These are phyloP conservation scores for Craniophora ligustri DNA, from an alignment of 2,888 invertebrate genomes.

Conservation along the genomic window DNA sequence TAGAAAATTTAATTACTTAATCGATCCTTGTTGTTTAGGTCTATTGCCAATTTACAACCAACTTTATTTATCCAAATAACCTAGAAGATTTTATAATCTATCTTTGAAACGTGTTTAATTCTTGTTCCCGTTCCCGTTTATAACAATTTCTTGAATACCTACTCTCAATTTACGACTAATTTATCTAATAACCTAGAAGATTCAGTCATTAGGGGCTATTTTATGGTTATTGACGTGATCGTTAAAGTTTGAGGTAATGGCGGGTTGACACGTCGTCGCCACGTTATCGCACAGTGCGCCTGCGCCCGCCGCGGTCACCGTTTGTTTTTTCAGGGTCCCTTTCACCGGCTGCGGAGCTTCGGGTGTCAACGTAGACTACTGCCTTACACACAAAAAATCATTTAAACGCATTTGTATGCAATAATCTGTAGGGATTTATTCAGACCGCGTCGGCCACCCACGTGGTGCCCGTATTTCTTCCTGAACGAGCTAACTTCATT, in stretches of 20 bases:
- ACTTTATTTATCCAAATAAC: too few species aligned
- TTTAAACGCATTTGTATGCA: slow-evolving; percentile 79
- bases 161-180: slow-evolving; percentile 14
- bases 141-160: not conserved
- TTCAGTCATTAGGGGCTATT: slow-evolving; percentile 46
- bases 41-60: too few species aligned
- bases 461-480: slow-evolving; percentile 86
- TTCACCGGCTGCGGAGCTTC: slow-evolving; percentile 73
- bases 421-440: slow-evolving; percentile 84
- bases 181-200: slow-evolving; percentile 38
- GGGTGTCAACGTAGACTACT: slow-evolving; percentile 75
- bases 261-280: slow-evolving; percentile 55
- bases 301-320: slow-evolving; percentile 51
- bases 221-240: slow-evolving; percentile 50
- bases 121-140: too few species aligned
- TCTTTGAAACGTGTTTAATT: too few species aligned
- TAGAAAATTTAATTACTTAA: too few species aligned
- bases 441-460: slow-evolving; percentile 83
- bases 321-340: slow-evolving; percentile 84
- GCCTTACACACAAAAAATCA: slow-evolving; percentile 79
- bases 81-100: too few species aligned
- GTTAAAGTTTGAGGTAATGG: slow-evolving; percentile 37
- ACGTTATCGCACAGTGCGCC: slow-evolving; percentile 22
- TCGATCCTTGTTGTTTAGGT: too few species aligned
- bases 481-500: slow-evolving; percentile 88